Base-by-base conservation (phyloP, 1,140 invertebrate genomes). In the Caerostris darwini region DNA sequence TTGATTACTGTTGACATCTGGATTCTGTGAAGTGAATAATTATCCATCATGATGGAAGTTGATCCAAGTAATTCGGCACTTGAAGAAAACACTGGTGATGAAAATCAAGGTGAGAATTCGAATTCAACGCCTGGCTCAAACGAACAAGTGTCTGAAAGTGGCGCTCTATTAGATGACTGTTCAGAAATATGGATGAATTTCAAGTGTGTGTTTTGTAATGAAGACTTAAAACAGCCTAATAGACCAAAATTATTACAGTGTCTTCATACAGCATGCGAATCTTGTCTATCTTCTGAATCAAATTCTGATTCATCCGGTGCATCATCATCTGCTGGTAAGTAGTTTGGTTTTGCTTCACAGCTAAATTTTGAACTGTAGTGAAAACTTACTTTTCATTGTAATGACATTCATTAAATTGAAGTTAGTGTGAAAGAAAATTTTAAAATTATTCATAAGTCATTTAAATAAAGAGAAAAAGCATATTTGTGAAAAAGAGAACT, bases 181-280 rank as follows among this genome's bases (percentile, higher is more conserved):
- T 64, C 90, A 1, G 93, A 89, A n/a, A 14, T 83, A 58, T 94
- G 94, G 94, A 5, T 67, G 17, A 85, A 94, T 10, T 81, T 85
- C 5, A 97, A 97, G 95, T 98, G 97, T 95, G 96, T 97, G 50
- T 97, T 97, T 95, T 98, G 98, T 95, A 96, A 96, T n/a, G 97
- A 97, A 95, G 95, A 96, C 54, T 96, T 98, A 64, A 96, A 96
- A 17, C 95, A 88, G n/a, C 88, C 96, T 54, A 96, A 96, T 95
- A 96, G 69, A 98, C 98, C 34, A 2, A 98, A 98, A 96, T 96
- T 98, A 56, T 96, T 99, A 92, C 98, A 98, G 95, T 99, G 98
- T 96, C 97, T 99, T 89, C 98, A 99, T 96, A 98, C 98, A 59
- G 97, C 97, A 77, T 99, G 98, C 96, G 96, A 97, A 58, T 96